A percentile compares a stretch with the other conserved stretches of the same genome.
phyloP scores from a whole-genome alignment of 2,113 vertebrate species.

The Mormoops blainvillei region DNA sequence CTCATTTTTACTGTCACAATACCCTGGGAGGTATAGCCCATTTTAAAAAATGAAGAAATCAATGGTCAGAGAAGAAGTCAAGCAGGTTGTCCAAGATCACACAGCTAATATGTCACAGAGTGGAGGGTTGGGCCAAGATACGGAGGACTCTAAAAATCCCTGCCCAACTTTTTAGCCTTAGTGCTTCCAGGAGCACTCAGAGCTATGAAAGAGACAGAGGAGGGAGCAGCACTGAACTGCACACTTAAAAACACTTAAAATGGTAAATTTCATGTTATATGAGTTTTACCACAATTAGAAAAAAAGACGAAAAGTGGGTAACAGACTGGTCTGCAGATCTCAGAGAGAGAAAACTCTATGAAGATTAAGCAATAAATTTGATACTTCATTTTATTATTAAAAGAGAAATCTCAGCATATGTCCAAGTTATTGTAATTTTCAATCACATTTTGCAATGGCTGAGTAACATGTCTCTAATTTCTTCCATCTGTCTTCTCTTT shows the following conservation, averaged over 20 bases:
- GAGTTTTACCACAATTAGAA: background rate
- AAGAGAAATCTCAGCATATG: background rate
- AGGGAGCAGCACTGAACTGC: background rate
- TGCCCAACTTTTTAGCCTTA: background rate
- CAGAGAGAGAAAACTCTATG: background rate
- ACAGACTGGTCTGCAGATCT: background rate
- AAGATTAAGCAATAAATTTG: background rate
- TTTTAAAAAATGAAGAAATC: background rate
- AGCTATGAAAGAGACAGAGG: background rate
- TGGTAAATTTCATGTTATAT: background rate
- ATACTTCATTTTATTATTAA: conserved; percentile 4
- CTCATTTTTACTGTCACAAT: background rate
- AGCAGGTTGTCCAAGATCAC: background rate
- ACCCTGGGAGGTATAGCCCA: background rate
- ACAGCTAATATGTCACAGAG: background rate
- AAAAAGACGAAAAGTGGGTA: background rate
- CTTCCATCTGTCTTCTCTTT: background rate
- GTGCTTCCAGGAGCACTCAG: background rate
- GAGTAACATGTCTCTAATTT: background rate
- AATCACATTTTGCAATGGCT: background rate
- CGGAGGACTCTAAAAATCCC: background rate
- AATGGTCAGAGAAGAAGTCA: background rate
- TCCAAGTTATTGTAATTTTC: background rate
- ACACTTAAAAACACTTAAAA: background rate
- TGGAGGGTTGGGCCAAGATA: background rate